Conservation (phyloP, 2,888 invertebrate species). For the Eristalis tenax region DNA sequence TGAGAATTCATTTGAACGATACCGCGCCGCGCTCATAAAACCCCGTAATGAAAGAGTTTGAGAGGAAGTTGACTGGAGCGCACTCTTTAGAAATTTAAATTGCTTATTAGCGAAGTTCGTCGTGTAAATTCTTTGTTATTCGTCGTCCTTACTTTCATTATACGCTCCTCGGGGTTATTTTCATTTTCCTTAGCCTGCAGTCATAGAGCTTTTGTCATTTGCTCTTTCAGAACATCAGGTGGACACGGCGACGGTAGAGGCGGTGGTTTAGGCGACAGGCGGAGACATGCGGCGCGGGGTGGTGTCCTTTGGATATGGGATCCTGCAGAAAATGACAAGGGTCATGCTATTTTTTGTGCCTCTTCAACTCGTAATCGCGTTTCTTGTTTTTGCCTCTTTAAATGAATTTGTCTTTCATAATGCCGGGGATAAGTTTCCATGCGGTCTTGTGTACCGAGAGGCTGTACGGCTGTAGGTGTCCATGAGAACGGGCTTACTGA, state of each 20-base stretch:
- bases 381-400: background rate
- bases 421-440: background rate
- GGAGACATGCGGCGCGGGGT: background rate
- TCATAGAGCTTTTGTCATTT: conserved; percentile 43
- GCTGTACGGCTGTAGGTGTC: background rate
- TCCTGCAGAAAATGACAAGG: conserved; percentile 36
- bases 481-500: background rate
- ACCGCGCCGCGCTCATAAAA: conserved; percentile 25
- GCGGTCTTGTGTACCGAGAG: background rate
- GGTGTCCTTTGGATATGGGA: conserved; percentile 1
- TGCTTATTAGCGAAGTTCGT: conserved; percentile 71
- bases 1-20: conserved; percentile 47
- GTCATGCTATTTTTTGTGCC: conserved; percentile 35
- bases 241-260: background rate
- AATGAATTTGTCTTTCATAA: conserved; percentile 27
- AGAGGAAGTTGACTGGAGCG: conserved; percentile 51
- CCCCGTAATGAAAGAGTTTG: conserved; percentile 51
- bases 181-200: conserved; percentile 15
- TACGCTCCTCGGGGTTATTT: conserved; percentile 35
- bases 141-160: conserved; percentile 26
- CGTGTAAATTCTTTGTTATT: conserved; percentile 43
- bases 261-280: background rate
- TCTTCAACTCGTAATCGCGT: conserved; percentile 11
- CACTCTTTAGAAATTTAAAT: conserved; percentile 69
- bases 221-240: conserved; percentile 33